Conservation (phyloP, 1,140 invertebrate species). For the Drosophila burlai region DNA sequence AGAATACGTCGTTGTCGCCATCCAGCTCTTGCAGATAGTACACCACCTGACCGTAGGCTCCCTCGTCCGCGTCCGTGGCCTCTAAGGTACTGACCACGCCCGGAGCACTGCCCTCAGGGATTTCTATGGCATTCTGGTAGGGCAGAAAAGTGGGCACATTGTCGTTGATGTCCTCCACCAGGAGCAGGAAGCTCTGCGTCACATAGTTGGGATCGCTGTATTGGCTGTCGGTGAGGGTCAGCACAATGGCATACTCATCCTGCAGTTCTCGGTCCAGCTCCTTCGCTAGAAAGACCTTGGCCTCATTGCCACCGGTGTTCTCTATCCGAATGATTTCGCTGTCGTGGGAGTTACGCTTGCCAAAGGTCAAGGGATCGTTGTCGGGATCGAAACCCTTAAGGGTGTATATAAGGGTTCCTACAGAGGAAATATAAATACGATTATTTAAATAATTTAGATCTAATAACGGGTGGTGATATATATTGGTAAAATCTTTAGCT, state of each 20-base stretch:
- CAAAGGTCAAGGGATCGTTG: constrained; percentile 93
- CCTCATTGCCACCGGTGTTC: constrained; percentile 91
- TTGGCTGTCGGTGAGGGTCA: constrained; percentile 95
- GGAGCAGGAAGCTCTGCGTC: constrained; percentile 93
- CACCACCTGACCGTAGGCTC: constrained; percentile 94
- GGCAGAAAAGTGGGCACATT: constrained; percentile 95
- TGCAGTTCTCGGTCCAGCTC: constrained; percentile 95
- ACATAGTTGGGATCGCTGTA: constrained; percentile 95
- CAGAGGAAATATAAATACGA: too few relatives aligned
- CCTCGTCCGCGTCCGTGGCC: constrained; percentile 95
- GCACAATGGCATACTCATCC: constrained; percentile 94
- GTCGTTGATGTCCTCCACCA: constrained; percentile 97
- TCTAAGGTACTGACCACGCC: constrained; percentile 92
- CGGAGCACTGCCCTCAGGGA: constrained; percentile 91
- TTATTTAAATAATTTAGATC: neutral
- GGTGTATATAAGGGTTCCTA: constrained; percentile 93
- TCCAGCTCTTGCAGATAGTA: constrained; percentile 92
- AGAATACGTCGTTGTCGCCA: constrained; percentile 92
- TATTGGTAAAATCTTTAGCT: neutral
- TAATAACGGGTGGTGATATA: neutral
- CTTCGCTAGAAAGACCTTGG: constrained; percentile 94
- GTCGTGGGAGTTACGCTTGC: constrained; percentile 91
- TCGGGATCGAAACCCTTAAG: constrained; percentile 93
- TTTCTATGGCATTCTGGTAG: constrained; percentile 92
- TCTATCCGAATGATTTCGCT: constrained; percentile 94